These are phyloP conservation scores for Xyliphius kryptos DNA, from an alignment of 2,113 vertebrate genomes.

Conservation along the genomic window DNA sequence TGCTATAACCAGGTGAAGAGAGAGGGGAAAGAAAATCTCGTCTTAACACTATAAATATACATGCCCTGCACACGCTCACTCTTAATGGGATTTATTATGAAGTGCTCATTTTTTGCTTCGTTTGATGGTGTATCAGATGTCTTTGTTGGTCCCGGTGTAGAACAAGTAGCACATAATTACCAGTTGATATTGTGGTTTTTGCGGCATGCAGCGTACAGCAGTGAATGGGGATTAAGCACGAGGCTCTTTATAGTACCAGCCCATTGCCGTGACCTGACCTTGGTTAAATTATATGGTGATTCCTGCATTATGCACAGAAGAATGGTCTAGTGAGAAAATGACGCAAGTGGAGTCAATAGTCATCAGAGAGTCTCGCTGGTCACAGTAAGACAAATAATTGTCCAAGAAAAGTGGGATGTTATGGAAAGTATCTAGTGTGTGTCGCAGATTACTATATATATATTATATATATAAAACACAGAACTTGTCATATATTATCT, in stretches of 20 bases:
- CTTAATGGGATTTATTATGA: conserved; percentile 45
- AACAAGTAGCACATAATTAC: conserved; percentile 33
- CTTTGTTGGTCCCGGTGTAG: conserved; percentile 33
- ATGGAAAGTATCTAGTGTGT: too few species aligned
- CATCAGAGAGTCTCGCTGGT: conserved; percentile 2
- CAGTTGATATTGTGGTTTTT: conserved; percentile 33
- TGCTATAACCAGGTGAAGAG: conserved; percentile 57
- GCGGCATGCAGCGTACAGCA: conserved; percentile 8
- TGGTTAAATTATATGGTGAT: conserved; percentile 29
- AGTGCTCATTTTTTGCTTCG: conserved; percentile 34
- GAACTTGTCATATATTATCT: too few species aligned
- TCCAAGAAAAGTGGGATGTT: too few species aligned
- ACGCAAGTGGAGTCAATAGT: neutral
- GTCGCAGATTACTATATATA: too few species aligned
- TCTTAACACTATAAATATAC: conserved; percentile 55
- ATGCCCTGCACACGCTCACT: conserved; percentile 33
- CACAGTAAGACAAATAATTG: neutral
- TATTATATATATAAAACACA: too few species aligned
- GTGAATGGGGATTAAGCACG: conserved; percentile 22
- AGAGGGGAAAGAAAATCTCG: conserved; percentile 61
- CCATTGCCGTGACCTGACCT: conserved; percentile 30
- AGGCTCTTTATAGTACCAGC: conserved; percentile 12
- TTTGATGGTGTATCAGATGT: conserved; percentile 38
- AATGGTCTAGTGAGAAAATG: conserved; percentile 8
- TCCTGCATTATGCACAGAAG: conserved; percentile 17